phyloP scores from a whole-genome alignment of 2,113 vertebrate species.

The Urocitellus parryii region DNA sequence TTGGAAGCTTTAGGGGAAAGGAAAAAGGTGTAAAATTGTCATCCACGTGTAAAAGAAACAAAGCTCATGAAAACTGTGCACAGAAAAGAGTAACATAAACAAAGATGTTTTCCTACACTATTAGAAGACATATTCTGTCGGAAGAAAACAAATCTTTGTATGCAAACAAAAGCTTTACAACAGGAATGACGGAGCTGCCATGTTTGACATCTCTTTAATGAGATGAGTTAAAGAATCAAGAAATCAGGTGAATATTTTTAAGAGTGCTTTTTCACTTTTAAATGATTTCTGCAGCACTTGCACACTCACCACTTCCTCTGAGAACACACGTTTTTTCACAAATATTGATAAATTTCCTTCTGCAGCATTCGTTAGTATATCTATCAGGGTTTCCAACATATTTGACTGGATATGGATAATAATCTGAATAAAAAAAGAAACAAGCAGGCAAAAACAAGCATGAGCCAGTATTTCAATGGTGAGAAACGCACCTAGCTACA shows the following conservation, averaged over 20 bases:
- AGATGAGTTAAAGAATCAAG: neutral
- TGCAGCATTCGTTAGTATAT: conserved; percentile 85
- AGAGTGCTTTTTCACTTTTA: neutral
- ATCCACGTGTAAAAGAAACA: neutral
- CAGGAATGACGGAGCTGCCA: neutral
- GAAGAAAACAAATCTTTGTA: neutral
- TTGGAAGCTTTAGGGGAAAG: neutral
- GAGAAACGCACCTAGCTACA: neutral
- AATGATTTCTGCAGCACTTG: neutral
- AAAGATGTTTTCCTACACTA: neutral
- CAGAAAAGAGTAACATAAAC: neutral
- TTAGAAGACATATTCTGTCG: neutral
- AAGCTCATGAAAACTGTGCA: neutral
- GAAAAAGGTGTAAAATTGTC: neutral
- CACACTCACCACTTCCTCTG: conserved; percentile 93
- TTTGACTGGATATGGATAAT: conserved; percentile 88
- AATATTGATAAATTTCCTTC: conserved; percentile 84
- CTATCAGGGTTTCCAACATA: conserved; percentile 83
- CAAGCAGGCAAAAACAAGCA: neutral
- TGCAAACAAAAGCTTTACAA: neutral
- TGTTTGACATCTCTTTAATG: neutral
- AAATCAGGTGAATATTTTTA: neutral
- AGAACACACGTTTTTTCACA: conserved; percentile 91
- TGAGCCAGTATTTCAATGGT: neutral
- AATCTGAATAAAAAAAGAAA: conserved; percentile 86